Evolutionary conservation across 2,797 vertebrate genomes (phyloP), one percentile per base, ranked within the genome.

Genomic region (Danionella dracula): DNA sequence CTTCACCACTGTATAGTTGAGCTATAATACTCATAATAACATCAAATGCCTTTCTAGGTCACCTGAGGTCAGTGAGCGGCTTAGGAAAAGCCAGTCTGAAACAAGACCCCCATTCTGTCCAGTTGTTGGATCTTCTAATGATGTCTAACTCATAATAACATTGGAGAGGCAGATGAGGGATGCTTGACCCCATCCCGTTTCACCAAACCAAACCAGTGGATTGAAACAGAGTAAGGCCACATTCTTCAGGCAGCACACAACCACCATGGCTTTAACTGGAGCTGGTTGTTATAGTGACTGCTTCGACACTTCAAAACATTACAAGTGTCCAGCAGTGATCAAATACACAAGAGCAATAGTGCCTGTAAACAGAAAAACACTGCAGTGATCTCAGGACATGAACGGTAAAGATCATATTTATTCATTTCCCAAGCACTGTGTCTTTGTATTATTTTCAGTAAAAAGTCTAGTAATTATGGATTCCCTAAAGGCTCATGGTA

Each of bases 31-130:
- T n/a, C n/a, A n/a, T n/a, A n/a, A n/a, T n/a, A 4, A 31, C 31
- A n/a, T 45, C 41, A 31, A 53, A 46, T 19, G 62, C 13, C 38
- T n/a, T 41, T 17, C 8, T 78, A 91, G 87, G 72, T 74, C 71
- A 53, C 82, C 82, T 0, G 78, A 88, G 63, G 76, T 80, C 49
- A 48, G 75, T 16, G 46, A 32, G 50, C 84, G 76, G 60, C 69
- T 72, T 1, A 78, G 44, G 58, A 21, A 78, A 63, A 53, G 53
- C 2, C 72, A 17, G 71, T 72, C 63, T 61, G 78, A 84, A 76
- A 66, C 72, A 40, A 83, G 76, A 60, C 59, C 51, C 16, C 74
- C 73, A 2, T 74, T 78, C 40, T 72, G 70, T 63, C 3, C 16
- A 21, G 5, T 55, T 59, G 51, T 68, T 55, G 77, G 51, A 13